A percentile compares a stretch with the other conserved stretches of the same genome.
phyloP scores from a whole-genome alignment of 2,888 invertebrate species.

The Sinelater perroti region DNA sequence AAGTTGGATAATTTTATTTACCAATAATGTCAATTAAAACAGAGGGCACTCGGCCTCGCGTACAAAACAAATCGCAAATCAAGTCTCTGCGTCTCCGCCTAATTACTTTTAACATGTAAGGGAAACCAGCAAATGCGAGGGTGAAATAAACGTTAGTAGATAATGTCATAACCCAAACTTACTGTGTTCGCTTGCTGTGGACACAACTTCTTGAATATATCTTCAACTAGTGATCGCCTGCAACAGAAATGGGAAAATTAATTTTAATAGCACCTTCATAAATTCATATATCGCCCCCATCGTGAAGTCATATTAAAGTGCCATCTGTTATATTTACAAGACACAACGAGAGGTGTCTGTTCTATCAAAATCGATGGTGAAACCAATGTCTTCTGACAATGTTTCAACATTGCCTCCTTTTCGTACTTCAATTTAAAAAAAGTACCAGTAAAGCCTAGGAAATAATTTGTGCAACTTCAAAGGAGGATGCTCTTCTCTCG shows the following conservation, averaged over 20 bases:
- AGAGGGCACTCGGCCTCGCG: constrained; percentile 11
- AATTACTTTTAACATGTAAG: constrained; percentile 13
- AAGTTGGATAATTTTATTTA: constrained; percentile 15
- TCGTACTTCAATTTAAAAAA: too few relatives aligned
- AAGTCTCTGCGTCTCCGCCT: neutral
- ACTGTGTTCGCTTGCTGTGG: constrained; percentile 78
- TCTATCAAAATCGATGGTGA: too few relatives aligned
- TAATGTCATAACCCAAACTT: constrained; percentile 59
- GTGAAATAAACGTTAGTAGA: constrained; percentile 29
- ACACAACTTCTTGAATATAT: constrained; percentile 81
- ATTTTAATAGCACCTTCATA: too few relatives aligned
- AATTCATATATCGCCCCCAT: too few relatives aligned
- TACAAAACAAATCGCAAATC: constrained; percentile 3
- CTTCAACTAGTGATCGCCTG: constrained; percentile 80
- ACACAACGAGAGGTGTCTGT: too few relatives aligned
- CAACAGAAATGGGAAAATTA: neutral
- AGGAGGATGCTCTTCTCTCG: too few relatives aligned
- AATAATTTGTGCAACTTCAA: too few relatives aligned
- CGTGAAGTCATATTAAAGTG: too few relatives aligned
- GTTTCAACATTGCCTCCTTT: too few relatives aligned
- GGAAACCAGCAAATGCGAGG: constrained; percentile 16
- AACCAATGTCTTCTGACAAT: too few relatives aligned
- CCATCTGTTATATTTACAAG: too few relatives aligned
- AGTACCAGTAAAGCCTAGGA: too few relatives aligned
- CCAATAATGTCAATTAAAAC: constrained; percentile 15